These are phyloP conservation scores for Uloborus plumipes DNA, from an alignment of 2,888 invertebrate genomes.

Conservation along the genomic window DNA sequence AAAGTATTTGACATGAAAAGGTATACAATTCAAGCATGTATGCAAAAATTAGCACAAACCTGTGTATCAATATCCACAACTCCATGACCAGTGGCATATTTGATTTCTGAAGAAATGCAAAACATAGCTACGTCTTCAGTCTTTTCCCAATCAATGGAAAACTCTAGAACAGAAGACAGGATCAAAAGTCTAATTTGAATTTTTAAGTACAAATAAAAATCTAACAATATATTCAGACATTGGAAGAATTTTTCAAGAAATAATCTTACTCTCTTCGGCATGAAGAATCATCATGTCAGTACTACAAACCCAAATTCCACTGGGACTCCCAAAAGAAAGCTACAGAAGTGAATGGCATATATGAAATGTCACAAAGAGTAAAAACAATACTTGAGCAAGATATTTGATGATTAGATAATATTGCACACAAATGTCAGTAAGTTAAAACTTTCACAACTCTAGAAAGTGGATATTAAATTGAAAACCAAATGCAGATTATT, in stretches of 20 bases:
- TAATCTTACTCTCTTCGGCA: slow-evolving; percentile 11
- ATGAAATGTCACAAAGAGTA: not conserved
- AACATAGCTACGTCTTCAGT: slow-evolving; percentile 70
- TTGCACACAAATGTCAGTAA: no score
- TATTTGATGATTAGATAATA: no score
- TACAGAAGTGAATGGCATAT: slow-evolving; percentile 9
- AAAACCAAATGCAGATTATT: no score
- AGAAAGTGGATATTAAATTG: no score
- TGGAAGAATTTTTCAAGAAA: not conserved
- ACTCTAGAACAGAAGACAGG: slow-evolving; percentile 8
- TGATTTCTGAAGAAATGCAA: slow-evolving; percentile 69
- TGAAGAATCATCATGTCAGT: slow-evolving; percentile 69
- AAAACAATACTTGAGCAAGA: no score
- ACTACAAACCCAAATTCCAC: slow-evolving; percentile 73
- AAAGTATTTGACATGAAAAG: no score
- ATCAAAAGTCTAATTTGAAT: not conserved
- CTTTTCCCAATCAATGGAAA: slow-evolving; percentile 68
- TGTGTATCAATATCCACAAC: slow-evolving; percentile 70
- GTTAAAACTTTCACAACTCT: no score
- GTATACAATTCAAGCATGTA: no score
- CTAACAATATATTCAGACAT: not conserved
- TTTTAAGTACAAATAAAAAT: not conserved
- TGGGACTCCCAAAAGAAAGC: slow-evolving; percentile 61
- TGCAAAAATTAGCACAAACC: slow-evolving; percentile 2
- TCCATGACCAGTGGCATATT: slow-evolving; percentile 72